Evolutionary conservation across 2,797 vertebrate genomes (phyloP), one percentile per base, ranked within the genome.

Genomic region (Hafferia zeledoni): DNA sequence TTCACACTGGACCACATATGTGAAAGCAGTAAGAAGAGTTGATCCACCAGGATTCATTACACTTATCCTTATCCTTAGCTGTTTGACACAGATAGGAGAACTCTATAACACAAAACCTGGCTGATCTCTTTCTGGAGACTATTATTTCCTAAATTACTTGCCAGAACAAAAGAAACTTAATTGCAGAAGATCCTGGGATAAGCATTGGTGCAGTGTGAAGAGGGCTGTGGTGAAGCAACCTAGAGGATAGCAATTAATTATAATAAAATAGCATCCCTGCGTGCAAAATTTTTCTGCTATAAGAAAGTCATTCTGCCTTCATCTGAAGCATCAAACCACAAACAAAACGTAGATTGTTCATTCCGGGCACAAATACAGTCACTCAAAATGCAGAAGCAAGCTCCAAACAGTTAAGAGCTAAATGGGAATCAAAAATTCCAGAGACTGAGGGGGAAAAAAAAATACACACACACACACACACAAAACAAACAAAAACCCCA

Each of bases 111-210:
- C 70, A 96, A 95, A 96, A 94, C 88, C 74, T 3, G 52, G 75
- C 55, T 92, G 90, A 87, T 67, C 35, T 90, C 80, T 81, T 81
- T 90, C 83, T 64, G 47, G 27, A 85, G 55, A 92, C 47, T 90
- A 46, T 64, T 68, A 79, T 90, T 96, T 92, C 78, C 59, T 94
- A 90, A 95, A 94, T 93, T 91, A 92, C 75, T 82, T 78, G 78
- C 81, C 70, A 96, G 81, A 93, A 70, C 13, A 41, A 94, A 90
- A 85, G 41, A 86, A 94, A 76, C 18, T 68, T 69, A 81, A 88
- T 89, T 80, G 4, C 60, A 79, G 56, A 76, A 96, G 92, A 95
- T 91, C 69, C 65, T 41, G n/a, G 30, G 27, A 71, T 41, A 81
- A 55, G 60, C 47, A 65, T 19, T 33, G 39, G 80, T 72, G 85